A percentile compares a stretch with the other conserved stretches of the same genome.
Evolutionary conservation across 2,888 invertebrate species (phyloP).

Genomic region (Melolontha melolontha): DNA sequence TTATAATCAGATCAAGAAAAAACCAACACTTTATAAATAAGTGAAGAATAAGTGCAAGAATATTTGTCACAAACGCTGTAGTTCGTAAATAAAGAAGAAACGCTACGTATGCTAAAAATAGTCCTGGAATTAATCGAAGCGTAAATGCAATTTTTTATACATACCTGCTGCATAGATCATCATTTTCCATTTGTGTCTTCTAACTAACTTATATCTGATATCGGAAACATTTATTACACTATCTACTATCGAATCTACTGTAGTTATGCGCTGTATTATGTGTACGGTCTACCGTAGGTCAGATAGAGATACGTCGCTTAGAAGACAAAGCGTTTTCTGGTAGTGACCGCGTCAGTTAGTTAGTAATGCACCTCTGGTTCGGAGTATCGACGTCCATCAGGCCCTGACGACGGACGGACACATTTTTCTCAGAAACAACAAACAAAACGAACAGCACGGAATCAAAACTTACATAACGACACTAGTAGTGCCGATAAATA

Average conservation of each 20-base stretch:
- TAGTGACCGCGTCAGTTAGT: slow-evolving; percentile 31
- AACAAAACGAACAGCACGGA: slow-evolving; percentile 23
- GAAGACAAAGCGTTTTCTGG: slow-evolving; percentile 36
- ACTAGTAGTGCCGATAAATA: slow-evolving; percentile 19
- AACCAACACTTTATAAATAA: too few species aligned
- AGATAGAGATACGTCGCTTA: slow-evolving; percentile 24
- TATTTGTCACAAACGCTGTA: too few species aligned
- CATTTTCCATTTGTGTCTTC: slow-evolving; percentile 15
- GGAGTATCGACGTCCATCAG: slow-evolving; percentile 22
- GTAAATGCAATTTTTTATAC: too few species aligned
- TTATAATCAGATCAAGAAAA: too few species aligned
- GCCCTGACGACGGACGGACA: slow-evolving; percentile 23
- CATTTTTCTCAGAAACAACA: slow-evolving; percentile 24
- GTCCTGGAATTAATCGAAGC: too few species aligned
- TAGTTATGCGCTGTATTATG: slow-evolving; percentile 5
- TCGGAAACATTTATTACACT: slow-evolving; percentile 41
- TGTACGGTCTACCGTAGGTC: slow-evolving; percentile 26
- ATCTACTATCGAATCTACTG: slow-evolving; percentile 21
- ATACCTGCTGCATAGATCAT: slow-evolving; percentile 1
- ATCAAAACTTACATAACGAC: slow-evolving; percentile 34
- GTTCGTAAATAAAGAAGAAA: too few species aligned
- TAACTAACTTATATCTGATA: slow-evolving; percentile 38
- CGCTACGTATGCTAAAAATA: too few species aligned
- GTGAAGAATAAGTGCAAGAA: too few species aligned
- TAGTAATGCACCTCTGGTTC: slow-evolving; percentile 30